Percentiles rank a stretch among this genome's conserved stretches.
phyloP scores from a whole-genome alignment of 2,797 vertebrate species.

The Phalanger gymnotis region DNA sequence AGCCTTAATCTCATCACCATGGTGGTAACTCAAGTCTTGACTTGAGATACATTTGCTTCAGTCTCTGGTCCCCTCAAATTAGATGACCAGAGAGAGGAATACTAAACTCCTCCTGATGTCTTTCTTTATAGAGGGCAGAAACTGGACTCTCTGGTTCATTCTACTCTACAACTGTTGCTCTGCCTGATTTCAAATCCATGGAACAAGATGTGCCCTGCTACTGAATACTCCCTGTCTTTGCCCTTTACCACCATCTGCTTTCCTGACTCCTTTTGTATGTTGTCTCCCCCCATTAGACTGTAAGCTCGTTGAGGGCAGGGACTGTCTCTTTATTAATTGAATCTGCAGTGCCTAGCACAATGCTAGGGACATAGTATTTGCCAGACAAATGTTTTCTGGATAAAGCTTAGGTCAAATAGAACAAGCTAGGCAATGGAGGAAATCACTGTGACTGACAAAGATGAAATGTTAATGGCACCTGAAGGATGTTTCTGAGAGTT shows the following conservation, averaged over 20 bases:
- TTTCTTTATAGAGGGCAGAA: not conserved
- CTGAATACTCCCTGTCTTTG: not conserved
- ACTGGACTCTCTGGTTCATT: not conserved
- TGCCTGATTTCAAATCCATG: not conserved
- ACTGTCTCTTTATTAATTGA: not conserved
- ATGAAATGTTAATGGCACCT: not conserved
- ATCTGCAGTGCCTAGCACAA: not conserved
- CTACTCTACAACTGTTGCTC: not conserved
- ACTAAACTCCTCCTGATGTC: not conserved
- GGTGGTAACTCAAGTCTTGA: not conserved
- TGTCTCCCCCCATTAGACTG: not conserved
- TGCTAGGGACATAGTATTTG: not conserved
- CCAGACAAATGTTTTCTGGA: conserved; percentile 7
- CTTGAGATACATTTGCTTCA: not conserved
- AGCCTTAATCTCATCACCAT: not conserved
- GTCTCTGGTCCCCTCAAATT: not conserved
- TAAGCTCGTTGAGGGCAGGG: not conserved
- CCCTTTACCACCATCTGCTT: not conserved
- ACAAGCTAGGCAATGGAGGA: not conserved
- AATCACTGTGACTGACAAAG: not conserved
- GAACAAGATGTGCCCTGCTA: not conserved
- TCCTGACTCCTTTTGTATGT: not conserved
- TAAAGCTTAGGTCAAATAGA: conserved; percentile 34
- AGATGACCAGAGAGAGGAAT: not conserved
- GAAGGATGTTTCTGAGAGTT: not conserved